phyloP scores from a whole-genome alignment of 1,140 invertebrate genomes.

The Drosophila ohnishii region DNA sequence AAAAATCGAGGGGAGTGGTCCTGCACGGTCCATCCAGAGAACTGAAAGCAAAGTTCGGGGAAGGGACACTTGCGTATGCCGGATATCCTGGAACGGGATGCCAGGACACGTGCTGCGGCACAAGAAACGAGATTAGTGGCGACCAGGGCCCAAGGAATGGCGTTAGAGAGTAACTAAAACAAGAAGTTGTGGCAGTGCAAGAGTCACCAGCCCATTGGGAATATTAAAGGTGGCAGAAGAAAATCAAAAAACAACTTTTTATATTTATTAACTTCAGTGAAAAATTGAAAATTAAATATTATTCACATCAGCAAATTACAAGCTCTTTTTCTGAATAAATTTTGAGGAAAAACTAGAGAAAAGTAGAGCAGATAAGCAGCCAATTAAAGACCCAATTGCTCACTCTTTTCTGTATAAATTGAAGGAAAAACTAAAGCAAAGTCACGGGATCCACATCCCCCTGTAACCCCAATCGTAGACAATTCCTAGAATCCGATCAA shows the following conservation, averaged over 20 bases:
- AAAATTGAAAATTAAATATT: too few species aligned
- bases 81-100: slow-evolving; percentile 39
- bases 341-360: background rate
- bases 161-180: slow-evolving; percentile 16
- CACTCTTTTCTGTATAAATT: background rate
- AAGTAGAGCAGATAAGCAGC: background rate
- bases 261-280: too few species aligned
- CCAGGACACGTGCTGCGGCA: slow-evolving; percentile 45
- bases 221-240: too few species aligned
- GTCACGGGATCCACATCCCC: background rate
- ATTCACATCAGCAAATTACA: too few species aligned
- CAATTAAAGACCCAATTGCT: too few species aligned
- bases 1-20: background rate
- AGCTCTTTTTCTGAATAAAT: background rate
- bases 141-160: background rate
- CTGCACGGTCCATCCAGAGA: background rate
- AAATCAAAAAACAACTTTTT: too few species aligned
- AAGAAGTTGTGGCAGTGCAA: slow-evolving; percentile 6
- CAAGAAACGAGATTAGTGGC: slow-evolving; percentile 37
- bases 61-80: background rate
- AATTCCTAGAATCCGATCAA: slow-evolving; percentile 18
- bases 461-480: slow-evolving; percentile 6
- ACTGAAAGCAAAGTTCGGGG: slow-evolving; percentile 6
- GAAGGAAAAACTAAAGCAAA: background rate
- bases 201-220: too few species aligned